Evolutionary conservation across 2,797 vertebrate genomes (phyloP).

Genomic region (Alectoris magna): DNA sequence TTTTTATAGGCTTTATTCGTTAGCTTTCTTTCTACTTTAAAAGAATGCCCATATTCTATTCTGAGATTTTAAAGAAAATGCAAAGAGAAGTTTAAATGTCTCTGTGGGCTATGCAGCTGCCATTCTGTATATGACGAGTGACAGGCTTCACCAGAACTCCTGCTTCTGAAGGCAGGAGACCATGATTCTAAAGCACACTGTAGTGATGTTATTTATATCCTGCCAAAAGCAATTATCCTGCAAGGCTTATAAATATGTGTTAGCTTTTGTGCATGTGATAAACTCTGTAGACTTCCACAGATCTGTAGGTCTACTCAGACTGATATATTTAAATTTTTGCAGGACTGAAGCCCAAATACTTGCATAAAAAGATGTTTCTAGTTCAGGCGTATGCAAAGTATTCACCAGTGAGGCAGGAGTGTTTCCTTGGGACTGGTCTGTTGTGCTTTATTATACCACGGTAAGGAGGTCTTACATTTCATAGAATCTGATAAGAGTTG

Average conservation of each 20-base stretch:
- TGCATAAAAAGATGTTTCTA: constrained; percentile 51
- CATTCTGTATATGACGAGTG: constrained; percentile 57
- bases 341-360: constrained; percentile 58
- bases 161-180: constrained; percentile 54
- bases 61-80: constrained; percentile 58
- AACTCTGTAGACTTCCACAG: constrained; percentile 48
- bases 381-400: constrained; percentile 49
- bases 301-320: constrained; percentile 51
- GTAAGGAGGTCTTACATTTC: constrained; percentile 13
- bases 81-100: constrained; percentile 52
- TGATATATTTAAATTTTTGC: constrained; percentile 67
- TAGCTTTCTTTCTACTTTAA: constrained; percentile 35
- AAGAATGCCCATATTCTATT: constrained; percentile 24
- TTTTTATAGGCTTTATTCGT: neutral
- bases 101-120: constrained; percentile 59
- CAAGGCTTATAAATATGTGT: constrained; percentile 52
- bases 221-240: constrained; percentile 66
- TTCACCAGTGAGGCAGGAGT: neutral
- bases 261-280: constrained; percentile 50
- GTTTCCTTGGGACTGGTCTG: constrained; percentile 28
- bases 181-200: constrained; percentile 53
- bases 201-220: constrained; percentile 61
- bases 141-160: constrained; percentile 63
- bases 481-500: neutral
- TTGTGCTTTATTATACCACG: neutral